A percentile compares a stretch with the other conserved stretches of the same genome.
These are phyloP conservation scores for Plutella xylostella DNA, from an alignment of 2,888 invertebrate genomes.

Conservation along the genomic window DNA sequence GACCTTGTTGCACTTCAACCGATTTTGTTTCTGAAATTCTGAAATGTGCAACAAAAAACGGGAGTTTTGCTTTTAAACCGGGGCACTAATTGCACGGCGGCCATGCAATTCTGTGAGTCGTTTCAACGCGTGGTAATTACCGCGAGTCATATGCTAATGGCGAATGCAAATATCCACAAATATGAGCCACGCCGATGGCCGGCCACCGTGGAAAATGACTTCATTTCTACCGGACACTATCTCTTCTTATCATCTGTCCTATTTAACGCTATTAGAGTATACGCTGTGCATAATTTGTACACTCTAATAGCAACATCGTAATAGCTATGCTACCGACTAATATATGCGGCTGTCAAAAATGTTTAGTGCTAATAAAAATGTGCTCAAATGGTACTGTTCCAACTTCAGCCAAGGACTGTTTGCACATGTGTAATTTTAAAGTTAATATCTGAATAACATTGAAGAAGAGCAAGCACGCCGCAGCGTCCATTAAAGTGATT, in stretches of 20 bases:
- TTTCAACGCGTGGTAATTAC: constrained; percentile 45
- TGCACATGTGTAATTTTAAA: too few relatives aligned
- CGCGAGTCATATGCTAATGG: constrained; percentile 17
- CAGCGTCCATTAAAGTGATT: constrained; percentile 52
- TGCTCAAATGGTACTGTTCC: too few relatives aligned
- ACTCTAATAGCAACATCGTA: too few relatives aligned
- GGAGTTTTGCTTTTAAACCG: not conserved
- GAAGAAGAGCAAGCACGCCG: constrained; percentile 38
- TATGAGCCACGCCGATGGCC: constrained; percentile 23
- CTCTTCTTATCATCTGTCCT: too few relatives aligned
- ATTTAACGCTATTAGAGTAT: too few relatives aligned
- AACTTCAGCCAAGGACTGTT: too few relatives aligned
- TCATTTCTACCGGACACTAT: constrained; percentile 36
- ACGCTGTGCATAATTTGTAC: not conserved
- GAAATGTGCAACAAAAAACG: not conserved
- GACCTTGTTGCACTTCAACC: not conserved
- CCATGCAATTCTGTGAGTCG: not conserved
- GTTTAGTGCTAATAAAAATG: too few relatives aligned
- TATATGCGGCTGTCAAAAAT: too few relatives aligned
- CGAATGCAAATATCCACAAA: constrained; percentile 46
- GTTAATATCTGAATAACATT: too few relatives aligned
- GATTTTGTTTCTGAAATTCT: too few relatives aligned
- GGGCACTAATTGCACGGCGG: constrained; percentile 1
- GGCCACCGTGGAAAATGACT: constrained; percentile 47
- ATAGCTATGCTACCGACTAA: too few relatives aligned